These are phyloP conservation scores for Podarcis lilfordi DNA, from an alignment of 2,797 vertebrate genomes.

Conservation along the genomic window DNA sequence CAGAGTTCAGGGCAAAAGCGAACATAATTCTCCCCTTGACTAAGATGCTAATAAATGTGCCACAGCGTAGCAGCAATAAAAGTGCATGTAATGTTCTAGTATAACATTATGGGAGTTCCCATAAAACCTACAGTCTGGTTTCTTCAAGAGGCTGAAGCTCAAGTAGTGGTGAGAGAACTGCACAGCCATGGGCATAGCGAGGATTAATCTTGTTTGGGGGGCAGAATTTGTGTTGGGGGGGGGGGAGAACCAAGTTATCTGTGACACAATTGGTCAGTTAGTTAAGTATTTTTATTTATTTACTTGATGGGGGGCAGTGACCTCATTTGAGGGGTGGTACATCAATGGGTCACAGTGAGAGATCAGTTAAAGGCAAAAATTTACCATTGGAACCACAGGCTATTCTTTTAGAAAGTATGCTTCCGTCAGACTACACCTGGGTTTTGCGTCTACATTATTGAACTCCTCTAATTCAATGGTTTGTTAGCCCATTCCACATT, in stretches of 20 bases:
- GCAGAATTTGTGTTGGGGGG: too few relatives aligned
- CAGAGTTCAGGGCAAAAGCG: background rate
- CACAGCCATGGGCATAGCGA: background rate
- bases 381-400: background rate
- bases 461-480: background rate
- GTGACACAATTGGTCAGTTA: too few relatives aligned
- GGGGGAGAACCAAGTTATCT: too few relatives aligned
- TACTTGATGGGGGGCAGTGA: too few relatives aligned
- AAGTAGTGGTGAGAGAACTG: background rate
- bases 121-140: background rate
- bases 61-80: background rate
- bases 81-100: background rate
- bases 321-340: background rate
- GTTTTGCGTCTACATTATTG: background rate
- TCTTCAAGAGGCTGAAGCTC: background rate
- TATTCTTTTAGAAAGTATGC: background rate
- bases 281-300: too few relatives aligned
- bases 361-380: background rate
- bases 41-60: background rate
- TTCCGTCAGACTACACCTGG: background rate
- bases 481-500: background rate
- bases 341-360: background rate
- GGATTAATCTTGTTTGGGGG: background rate
- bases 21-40: too few relatives aligned
- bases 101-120: background rate